Base-by-base conservation (phyloP, 2,797 vertebrate genomes). In the Merluccius polli region DNA sequence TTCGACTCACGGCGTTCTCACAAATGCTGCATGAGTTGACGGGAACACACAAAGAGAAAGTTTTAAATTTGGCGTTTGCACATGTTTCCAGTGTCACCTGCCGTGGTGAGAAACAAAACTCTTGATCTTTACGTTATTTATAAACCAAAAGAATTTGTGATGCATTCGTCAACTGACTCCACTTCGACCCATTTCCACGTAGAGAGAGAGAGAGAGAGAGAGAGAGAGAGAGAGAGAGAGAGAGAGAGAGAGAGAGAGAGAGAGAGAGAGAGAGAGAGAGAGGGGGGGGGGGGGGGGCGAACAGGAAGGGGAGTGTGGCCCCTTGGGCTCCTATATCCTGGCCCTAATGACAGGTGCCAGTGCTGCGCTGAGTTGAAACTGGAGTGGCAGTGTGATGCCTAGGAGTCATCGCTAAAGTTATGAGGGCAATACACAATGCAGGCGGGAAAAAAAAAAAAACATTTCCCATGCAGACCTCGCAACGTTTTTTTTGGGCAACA, bases 351-450 rank as follows among this genome's bases (percentile, higher is more conserved):
- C 83, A n/a, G 71, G 81, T 90, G 77, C 92, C 91, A 93, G 82
- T 75, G 73, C 87, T 87, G 86, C 88, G 93, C 91, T 94, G 83
- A 90, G 93, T 93, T 92, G 91, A 87, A 94, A 94, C 87, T 85
- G 89, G 85, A 78, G 85, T 85, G 81, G 78, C 75, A 41, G 68
- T 75, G 82, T 84, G 79, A 90, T 91, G 92, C 87, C 77, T 84
- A 77, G 82, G 83, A 82, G 73, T 80, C 12, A 65, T 83, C 79
- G 79, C 84, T 71, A 69, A 48, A 77, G 80, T 30, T 75, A 41
- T 76, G 59, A 0, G 0, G 72, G 0, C 24, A 82, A 84, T 79
- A 77, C 75, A 83, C 77, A 85, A 82, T 81, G 74, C 74, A 79
- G 81, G 71, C 78, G 78, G 76, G 73, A 84, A 10, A 4, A 2